A percentile compares a stretch with the other conserved stretches of the same genome.
These are phyloP conservation scores for Macropis europaea DNA, from an alignment of 2,888 invertebrate genomes.

Conservation along the genomic window DNA sequence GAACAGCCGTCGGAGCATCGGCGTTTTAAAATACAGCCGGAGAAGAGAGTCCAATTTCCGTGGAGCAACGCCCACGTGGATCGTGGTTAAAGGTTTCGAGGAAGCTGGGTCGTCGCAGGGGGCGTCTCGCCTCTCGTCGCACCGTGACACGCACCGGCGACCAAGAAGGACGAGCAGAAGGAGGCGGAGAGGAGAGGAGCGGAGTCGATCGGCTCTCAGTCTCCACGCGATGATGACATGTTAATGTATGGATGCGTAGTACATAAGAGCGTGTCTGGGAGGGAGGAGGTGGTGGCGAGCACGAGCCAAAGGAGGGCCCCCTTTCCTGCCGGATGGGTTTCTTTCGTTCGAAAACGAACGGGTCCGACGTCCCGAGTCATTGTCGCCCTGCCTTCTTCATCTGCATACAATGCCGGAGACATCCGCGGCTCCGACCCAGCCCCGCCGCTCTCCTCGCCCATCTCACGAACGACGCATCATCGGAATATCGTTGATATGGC, in stretches of 20 bases:
- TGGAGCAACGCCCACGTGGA: slow-evolving; percentile 6
- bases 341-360: slow-evolving; percentile 55
- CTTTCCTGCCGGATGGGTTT: slow-evolving; percentile 53
- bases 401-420: slow-evolving; percentile 78
- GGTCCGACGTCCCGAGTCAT: slow-evolving; percentile 74
- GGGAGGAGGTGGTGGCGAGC: slow-evolving; percentile 53
- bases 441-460: slow-evolving; percentile 10
- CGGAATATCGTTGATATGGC: slow-evolving; percentile 74
- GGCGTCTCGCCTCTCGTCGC: slow-evolving; percentile 21
- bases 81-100: neutral
- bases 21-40: no score
- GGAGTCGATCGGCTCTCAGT: slow-evolving; percentile 52
- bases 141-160: neutral
- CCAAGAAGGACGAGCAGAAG: neutral
- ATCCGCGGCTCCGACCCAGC: slow-evolving; percentile 64
- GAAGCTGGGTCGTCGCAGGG: slow-evolving; percentile 15
- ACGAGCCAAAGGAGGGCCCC: slow-evolving; percentile 64
- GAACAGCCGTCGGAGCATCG: no score
- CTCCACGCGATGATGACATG: slow-evolving; percentile 72
- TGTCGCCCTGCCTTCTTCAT: slow-evolving; percentile 79
- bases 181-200: slow-evolving; percentile 2
- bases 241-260: slow-evolving; percentile 74
- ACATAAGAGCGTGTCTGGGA: slow-evolving; percentile 62
- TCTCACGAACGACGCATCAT: slow-evolving; percentile 61
- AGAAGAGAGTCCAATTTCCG: no score